Percentiles rank a stretch among this genome's conserved stretches.
phyloP scores from a whole-genome alignment of 2,888 invertebrate species.

The Yponomeuta sedellus region DNA sequence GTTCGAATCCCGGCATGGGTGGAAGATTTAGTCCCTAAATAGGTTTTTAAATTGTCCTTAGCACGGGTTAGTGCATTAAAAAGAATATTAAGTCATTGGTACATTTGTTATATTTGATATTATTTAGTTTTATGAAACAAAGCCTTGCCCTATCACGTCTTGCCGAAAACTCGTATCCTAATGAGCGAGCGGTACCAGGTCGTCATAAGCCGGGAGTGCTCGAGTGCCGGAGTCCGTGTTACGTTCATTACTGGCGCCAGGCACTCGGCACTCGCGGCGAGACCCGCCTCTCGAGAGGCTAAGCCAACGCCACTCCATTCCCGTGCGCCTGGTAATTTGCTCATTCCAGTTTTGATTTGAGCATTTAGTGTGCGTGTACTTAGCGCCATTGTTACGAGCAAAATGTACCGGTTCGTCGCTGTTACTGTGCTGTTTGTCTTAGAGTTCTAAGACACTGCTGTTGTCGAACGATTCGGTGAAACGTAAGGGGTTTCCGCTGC shows the following conservation, averaged over 20 bases:
- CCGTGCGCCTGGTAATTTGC: slow-evolving; percentile 29
- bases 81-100: too few relatives aligned
- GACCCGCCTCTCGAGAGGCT: slow-evolving; percentile 35
- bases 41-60: too few relatives aligned
- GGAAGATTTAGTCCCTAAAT: too few relatives aligned
- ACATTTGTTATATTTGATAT: too few relatives aligned
- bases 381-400: slow-evolving; percentile 21
- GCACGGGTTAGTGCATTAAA: too few relatives aligned
- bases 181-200: slow-evolving; percentile 23
- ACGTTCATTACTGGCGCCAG: slow-evolving; percentile 33
- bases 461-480: too few relatives aligned
- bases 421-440: neutral
- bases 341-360: slow-evolving; percentile 29
- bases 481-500: too few relatives aligned
- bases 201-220: slow-evolving; percentile 21
- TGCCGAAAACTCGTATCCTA: neutral
- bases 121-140: neutral
- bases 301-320: slow-evolving; percentile 37
- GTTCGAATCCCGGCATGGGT: too few relatives aligned
- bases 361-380: slow-evolving; percentile 4
- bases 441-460: too few relatives aligned
- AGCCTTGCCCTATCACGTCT: neutral
- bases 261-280: slow-evolving; percentile 29
- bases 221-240: slow-evolving; percentile 20
- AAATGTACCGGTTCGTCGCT: neutral